Conservation (phyloP, 2,888 invertebrate species). For the Nasonovia ribisnigri region DNA sequence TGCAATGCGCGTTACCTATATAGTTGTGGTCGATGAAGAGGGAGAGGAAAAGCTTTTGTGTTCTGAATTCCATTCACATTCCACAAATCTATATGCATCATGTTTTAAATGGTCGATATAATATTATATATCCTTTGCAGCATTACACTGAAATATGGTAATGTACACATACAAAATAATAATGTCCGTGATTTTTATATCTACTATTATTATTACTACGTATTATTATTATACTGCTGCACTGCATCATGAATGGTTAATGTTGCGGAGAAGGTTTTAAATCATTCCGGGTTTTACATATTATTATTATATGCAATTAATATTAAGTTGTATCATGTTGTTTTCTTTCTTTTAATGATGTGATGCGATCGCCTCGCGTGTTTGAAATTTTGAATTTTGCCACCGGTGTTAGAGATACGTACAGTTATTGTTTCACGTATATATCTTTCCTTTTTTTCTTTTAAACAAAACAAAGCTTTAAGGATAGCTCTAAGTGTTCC, state of each 20-base stretch:
- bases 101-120: neutral
- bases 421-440: neutral
- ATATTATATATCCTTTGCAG: neutral
- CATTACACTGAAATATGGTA: neutral
- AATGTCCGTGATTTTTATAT: neutral
- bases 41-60: neutral
- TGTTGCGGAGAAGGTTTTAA: neutral
- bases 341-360: neutral
- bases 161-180: neutral
- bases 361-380: neutral
- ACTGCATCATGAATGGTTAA: neutral
- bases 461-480: neutral
- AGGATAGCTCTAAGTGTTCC: neutral
- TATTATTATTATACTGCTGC: neutral
- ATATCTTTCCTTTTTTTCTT: neutral
- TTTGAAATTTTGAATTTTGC: neutral
- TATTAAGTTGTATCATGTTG: neutral
- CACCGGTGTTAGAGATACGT: neutral
- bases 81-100: neutral
- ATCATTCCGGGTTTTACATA: neutral
- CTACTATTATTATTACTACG: neutral
- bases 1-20: neutral
- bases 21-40: neutral
- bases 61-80: neutral
- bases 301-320: neutral